Conservation (phyloP, 2,113 vertebrate species). For the Hemiprocne comata region DNA sequence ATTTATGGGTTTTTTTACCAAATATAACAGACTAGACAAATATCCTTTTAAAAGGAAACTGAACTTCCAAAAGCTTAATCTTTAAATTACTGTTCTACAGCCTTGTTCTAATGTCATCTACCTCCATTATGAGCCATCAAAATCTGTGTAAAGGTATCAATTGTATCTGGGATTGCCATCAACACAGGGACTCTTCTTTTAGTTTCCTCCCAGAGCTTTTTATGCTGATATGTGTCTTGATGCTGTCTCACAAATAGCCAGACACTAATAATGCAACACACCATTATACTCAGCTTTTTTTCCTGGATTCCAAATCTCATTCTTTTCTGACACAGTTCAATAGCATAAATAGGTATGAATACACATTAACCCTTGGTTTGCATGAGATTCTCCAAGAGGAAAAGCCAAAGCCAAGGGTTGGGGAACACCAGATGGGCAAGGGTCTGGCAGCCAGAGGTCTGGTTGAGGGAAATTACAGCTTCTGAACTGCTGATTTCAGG, state of each 20-base stretch:
- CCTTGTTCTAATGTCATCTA: not conserved
- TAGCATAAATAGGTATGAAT: not conserved
- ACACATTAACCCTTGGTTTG: not conserved
- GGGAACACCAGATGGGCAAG: rapidly evolving
- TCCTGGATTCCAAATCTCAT: not conserved
- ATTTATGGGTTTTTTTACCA: not conserved
- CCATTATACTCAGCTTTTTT: not conserved
- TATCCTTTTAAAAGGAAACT: not conserved
- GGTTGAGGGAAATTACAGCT: not conserved
- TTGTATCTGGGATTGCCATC: not conserved
- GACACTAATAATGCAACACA: no score
- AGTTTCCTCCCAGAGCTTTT: not conserved
- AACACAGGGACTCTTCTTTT: not conserved
- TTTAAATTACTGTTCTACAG: not conserved
- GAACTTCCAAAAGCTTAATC: not conserved
- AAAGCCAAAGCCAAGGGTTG: not conserved
- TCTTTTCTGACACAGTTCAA: not conserved
- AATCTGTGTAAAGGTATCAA: not conserved
- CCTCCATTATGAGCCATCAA: not conserved
- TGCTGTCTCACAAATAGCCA: no score
- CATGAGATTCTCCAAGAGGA: not conserved
- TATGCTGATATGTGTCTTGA: not conserved
- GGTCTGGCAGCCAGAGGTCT: not conserved
- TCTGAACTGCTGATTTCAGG: not conserved
- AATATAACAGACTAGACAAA: rapidly evolving